These are phyloP conservation scores for Luperina nickerlii DNA, from an alignment of 2,888 invertebrate species.

Conservation along the genomic window DNA sequence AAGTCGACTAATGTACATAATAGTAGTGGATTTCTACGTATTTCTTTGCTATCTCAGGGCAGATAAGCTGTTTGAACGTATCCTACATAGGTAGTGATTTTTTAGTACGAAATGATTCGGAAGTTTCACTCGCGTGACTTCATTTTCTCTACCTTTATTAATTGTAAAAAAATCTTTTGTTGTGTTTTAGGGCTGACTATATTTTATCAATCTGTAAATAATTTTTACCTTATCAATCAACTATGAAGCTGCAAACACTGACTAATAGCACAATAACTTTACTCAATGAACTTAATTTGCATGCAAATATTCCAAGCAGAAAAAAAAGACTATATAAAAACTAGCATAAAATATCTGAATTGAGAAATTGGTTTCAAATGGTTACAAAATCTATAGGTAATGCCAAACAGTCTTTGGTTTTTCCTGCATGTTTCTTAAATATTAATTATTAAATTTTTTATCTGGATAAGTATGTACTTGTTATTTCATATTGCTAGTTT, in stretches of 20 bases:
- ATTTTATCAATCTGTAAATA: neutral
- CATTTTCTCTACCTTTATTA: neutral
- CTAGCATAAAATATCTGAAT: neutral
- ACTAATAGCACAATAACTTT: neutral
- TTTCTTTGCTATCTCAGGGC: constrained; percentile 20
- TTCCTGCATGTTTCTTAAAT: neutral
- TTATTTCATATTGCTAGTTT: neutral
- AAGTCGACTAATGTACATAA: constrained; percentile 59
- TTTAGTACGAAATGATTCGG: constrained; percentile 6
- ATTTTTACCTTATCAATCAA: neutral
- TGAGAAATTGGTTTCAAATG: neutral
- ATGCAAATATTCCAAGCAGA: neutral
- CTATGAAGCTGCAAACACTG: neutral
- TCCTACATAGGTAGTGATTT: neutral
- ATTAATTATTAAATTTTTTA: neutral
- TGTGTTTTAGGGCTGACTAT: neutral
- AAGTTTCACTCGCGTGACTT: constrained; percentile 30
- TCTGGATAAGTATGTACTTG: neutral
- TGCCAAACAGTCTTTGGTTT: neutral
- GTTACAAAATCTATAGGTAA: neutral
- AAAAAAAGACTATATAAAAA: too few relatives aligned
- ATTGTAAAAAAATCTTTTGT: neutral
- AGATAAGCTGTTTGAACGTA: constrained; percentile 24
- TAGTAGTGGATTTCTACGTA: constrained; percentile 27
- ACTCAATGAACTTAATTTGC: neutral